Conservation (phyloP, 2,797 vertebrate species). For the Tragopan temminckii region DNA sequence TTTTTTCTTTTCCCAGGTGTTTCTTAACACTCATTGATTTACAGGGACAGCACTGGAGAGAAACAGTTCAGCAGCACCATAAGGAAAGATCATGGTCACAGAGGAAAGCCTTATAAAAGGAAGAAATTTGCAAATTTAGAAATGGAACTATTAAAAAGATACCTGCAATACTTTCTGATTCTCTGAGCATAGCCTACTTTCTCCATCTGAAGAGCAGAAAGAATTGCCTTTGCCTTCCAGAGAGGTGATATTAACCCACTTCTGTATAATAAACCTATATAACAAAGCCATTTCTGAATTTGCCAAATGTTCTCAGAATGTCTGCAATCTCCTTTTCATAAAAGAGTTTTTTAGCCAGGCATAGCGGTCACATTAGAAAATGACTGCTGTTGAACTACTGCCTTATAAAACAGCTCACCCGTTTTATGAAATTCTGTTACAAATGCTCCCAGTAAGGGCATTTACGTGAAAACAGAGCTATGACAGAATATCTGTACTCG, state of each 20-base stretch:
- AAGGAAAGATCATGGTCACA: fast-evolving
- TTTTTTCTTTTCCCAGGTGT: not conserved
- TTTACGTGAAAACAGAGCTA: not conserved
- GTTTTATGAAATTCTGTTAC: not conserved
- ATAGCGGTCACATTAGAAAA: not conserved
- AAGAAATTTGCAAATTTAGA: not conserved
- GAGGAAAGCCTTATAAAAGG: not conserved
- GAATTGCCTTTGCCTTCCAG: not conserved
- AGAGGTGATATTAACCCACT: not conserved
- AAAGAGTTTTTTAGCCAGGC: not conserved
- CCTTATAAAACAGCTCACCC: not conserved
- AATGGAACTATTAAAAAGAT: not conserved
- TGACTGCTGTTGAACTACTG: not conserved
- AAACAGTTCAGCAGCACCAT: not conserved
- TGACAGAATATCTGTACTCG: not conserved
- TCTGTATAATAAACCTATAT: not conserved
- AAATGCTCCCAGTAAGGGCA: not conserved
- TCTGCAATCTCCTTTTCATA: not conserved
- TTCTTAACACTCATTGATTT: not conserved
- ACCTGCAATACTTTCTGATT: not conserved
- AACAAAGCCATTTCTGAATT: not conserved
- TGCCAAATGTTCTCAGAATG: not conserved
- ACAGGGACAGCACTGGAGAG: not conserved
- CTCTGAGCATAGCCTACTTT: not conserved
- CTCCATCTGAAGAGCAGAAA: not conserved